These are phyloP conservation scores for Aethes cnicana DNA, from an alignment of 2,888 invertebrate genomes.

Conservation along the genomic window DNA sequence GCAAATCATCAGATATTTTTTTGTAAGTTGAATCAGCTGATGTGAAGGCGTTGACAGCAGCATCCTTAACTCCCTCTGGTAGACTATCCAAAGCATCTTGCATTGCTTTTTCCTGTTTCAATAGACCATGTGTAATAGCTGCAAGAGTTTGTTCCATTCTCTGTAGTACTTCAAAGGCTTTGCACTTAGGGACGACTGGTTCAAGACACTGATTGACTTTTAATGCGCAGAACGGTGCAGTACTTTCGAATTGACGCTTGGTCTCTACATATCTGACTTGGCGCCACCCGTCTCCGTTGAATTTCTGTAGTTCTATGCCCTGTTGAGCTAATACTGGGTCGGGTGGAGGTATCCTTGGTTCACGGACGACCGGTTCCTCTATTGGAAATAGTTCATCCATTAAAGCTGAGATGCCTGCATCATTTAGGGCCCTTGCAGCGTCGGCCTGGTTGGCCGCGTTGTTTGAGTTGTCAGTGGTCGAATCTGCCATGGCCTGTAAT, in stretches of 20 bases:
- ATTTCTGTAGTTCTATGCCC: slow-evolving; percentile 25
- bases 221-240: slow-evolving; percentile 21
- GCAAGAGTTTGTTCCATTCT: slow-evolving; percentile 25
- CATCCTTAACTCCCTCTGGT: slow-evolving; percentile 2
- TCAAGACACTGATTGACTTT: slow-evolving; percentile 23
- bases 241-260: slow-evolving; percentile 30
- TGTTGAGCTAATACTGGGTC: slow-evolving; percentile 16
- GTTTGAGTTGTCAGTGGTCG: slow-evolving; percentile 12
- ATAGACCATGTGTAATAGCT: slow-evolving; percentile 30
- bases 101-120: slow-evolving; percentile 27
- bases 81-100: slow-evolving; percentile 4
- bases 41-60: slow-evolving; percentile 1
- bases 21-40: slow-evolving; percentile 21
- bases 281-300: slow-evolving; percentile 21
- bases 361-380: slow-evolving; percentile 8
- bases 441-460: neutral
- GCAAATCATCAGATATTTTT: slow-evolving; percentile 25
- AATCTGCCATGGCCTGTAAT: slow-evolving; percentile 25
- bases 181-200: slow-evolving; percentile 17
- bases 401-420: neutral
- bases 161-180: slow-evolving; percentile 26
- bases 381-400: no score
- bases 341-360: slow-evolving; percentile 15
- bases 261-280: slow-evolving; percentile 30
- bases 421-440: slow-evolving; percentile 1